These are phyloP conservation scores for Xerus rutilus DNA, from an alignment of 2,797 vertebrate genomes.

Conservation along the genomic window DNA sequence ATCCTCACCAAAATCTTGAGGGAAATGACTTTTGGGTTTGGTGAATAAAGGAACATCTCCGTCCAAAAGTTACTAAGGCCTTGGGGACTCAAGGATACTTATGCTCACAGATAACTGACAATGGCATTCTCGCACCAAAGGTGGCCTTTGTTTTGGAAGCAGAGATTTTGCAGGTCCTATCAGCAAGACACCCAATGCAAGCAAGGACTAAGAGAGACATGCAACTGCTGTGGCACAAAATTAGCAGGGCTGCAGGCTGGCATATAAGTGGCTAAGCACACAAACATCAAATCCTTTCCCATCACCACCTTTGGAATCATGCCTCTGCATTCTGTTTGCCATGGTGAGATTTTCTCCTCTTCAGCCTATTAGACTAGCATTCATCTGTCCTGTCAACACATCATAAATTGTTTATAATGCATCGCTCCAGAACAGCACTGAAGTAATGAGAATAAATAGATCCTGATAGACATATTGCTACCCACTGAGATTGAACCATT, in stretches of 20 bases:
- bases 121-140: neutral
- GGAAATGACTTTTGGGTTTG: neutral
- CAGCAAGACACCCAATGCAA: neutral
- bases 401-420: constrained; percentile 54
- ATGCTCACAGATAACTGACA: neutral
- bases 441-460: constrained; percentile 73
- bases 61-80: neutral
- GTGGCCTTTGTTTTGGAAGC: neutral
- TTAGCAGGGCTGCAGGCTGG: neutral
- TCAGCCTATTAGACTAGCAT: constrained; percentile 4
- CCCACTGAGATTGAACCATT: constrained; percentile 49
- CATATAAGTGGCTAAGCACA: neutral
- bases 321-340: neutral
- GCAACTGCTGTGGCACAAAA: neutral
- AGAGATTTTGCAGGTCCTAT: neutral
- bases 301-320: neutral
- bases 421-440: neutral
- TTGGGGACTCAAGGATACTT: neutral
- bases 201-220: neutral
- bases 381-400: constrained; percentile 59
- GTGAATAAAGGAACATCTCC: neutral
- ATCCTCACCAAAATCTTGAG: constrained; percentile 13
- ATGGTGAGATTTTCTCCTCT: neutral
- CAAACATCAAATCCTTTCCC: neutral
- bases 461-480: constrained; percentile 56